Base-by-base conservation (phyloP, 1,140 invertebrate species). In the Pogonomyrmex californicus region DNA sequence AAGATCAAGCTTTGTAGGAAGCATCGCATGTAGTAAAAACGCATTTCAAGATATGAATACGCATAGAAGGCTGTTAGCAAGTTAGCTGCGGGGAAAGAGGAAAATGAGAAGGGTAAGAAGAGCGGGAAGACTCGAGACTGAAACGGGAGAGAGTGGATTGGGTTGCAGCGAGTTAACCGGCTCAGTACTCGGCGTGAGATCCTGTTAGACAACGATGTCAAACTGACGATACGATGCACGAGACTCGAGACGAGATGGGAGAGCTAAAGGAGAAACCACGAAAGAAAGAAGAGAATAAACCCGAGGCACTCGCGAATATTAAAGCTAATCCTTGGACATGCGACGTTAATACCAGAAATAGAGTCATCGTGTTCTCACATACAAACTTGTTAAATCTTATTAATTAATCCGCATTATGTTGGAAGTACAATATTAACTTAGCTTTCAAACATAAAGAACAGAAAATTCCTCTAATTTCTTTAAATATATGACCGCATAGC, bases 151-250 rank as follows among this genome's bases (percentile, higher is more conserved):
- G 90, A 94, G 92, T 94, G 91, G 93, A 91, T 94, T 93, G 91
- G 91, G 91, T 94, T 94, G 93, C 94, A 93, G 79, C 94, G 89
- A 93, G 92, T 94, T 94, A 94, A 86, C 90, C 93, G 93, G 91
- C 91, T 94, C 91, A 91, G 91, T 94, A 93, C 91, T 89, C 88
- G 90, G 81, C 94, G 93, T 94, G 94, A 94, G 94, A 95, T 93
- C 87, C 90, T 92, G 91, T 93, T 91, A 94, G 93, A 90, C 87
- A 91, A 92, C 90, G 68, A 85, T 85, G 86, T 85, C 88, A 58
- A 60, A 76, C 71, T 56, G 86, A 89, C 88, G 87, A 88, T 68
- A 70, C 33, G 41, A 66, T 14, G 44, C 6, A 47, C 10, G 30
- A 47, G 23, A 14, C 4, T n/a, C 14, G 47, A 68, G 33, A 49